Evolutionary conservation across 2,113 vertebrate species (phyloP).

Genomic region (Propithecus coquereli): DNA sequence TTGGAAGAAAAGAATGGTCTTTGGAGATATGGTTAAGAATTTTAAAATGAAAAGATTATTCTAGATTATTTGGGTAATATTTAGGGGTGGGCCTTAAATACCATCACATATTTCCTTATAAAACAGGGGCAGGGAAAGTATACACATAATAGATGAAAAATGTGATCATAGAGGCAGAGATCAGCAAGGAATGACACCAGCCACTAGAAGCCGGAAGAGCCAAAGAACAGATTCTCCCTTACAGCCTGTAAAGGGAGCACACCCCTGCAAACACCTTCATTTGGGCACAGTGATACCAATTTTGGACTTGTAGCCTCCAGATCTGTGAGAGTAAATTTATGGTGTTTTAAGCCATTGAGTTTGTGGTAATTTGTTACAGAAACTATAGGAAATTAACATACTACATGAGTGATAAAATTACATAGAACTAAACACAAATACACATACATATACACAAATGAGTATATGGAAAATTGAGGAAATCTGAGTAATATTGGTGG

Average conservation of each 20-base stretch:
- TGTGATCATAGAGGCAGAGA: not conserved
- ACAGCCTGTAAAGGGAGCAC: rapidly evolving
- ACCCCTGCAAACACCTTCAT: not conserved
- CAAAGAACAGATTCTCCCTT: not conserved
- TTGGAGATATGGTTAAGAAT: not conserved
- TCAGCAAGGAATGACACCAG: not conserved
- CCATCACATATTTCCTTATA: not conserved
- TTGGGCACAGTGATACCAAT: not conserved
- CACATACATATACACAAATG: not conserved
- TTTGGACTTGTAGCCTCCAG: not conserved
- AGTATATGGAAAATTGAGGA: not conserved
- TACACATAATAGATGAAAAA: not conserved
- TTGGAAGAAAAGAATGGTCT: not conserved
- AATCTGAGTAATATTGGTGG: not conserved
- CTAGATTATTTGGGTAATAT: not conserved
- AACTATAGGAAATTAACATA: not conserved
- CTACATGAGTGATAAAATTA: not conserved
- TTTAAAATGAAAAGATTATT: not conserved
- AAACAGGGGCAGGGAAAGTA: not conserved
- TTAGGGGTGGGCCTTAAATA: not conserved
- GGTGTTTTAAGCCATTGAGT: not conserved
- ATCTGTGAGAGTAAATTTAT: not conserved
- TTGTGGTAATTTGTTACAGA: not conserved
- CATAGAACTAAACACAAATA: not conserved
- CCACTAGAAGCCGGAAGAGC: not conserved